Conservation (phyloP, 2,888 invertebrate species). For the Papilio gigon region DNA sequence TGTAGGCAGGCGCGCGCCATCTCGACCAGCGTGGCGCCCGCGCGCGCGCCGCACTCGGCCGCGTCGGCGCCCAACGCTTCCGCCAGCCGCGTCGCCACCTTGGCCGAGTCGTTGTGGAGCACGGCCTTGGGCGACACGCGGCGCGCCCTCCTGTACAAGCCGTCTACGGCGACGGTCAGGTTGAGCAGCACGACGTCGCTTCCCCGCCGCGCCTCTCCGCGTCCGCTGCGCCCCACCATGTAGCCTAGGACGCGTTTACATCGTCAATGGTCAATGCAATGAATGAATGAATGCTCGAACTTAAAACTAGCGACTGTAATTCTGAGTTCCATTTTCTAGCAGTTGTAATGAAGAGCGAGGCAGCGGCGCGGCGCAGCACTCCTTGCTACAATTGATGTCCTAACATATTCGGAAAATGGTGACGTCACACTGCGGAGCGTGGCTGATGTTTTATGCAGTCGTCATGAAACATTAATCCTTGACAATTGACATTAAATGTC, state of each 20-base stretch:
- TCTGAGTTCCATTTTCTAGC: no score
- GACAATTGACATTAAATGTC: no score
- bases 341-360: no score
- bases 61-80: constrained; percentile 64
- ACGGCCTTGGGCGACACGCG: constrained; percentile 66
- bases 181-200: constrained; percentile 65
- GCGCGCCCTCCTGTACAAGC: constrained; percentile 66
- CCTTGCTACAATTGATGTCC: neutral
- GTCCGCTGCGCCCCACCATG: constrained; percentile 67
- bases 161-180: constrained; percentile 62
- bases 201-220: constrained; percentile 57
- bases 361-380: no score
- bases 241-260: constrained; percentile 62
- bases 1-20: constrained; percentile 65
- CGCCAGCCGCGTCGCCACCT: constrained; percentile 59
- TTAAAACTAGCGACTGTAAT: no score
- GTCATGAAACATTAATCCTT: no score
- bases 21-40: constrained; percentile 61
- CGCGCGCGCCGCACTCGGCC: constrained; percentile 58
- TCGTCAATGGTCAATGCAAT: neutral
- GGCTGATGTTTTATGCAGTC: no score
- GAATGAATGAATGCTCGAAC: no score
- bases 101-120: constrained; percentile 64
- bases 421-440: no score
- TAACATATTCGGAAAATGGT: no score